Conservation (phyloP, 2,113 vertebrate species). For the Lycocorax pyrrhopterus region DNA sequence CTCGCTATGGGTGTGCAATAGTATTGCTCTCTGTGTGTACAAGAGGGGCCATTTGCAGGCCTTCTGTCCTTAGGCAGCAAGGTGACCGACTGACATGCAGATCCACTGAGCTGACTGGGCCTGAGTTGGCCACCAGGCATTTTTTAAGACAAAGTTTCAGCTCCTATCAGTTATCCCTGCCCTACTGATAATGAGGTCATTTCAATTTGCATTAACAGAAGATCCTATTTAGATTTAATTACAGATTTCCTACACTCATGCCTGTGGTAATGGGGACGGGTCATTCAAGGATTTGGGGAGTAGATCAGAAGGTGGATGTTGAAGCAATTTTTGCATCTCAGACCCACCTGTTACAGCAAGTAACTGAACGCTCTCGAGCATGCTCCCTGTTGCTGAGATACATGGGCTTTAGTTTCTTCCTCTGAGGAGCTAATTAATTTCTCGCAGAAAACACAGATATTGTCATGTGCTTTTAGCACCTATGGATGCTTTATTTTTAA, state of each 20-base stretch:
- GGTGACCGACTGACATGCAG: not conserved
- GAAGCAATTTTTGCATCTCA: not conserved
- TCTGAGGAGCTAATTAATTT: not conserved
- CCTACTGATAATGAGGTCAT: not conserved
- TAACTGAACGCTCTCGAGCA: not conserved
- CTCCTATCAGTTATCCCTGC: not conserved
- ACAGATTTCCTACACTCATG: not conserved
- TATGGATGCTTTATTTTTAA: not conserved
- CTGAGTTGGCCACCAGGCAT: not conserved
- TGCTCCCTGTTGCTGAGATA: not conserved
- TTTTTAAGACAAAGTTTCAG: not conserved
- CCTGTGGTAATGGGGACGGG: not conserved
- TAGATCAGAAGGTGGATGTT: not conserved
- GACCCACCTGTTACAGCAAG: not conserved
- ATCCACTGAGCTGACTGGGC: not conserved
- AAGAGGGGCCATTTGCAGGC: not conserved
- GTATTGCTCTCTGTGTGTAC: not conserved
- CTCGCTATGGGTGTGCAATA: not conserved
- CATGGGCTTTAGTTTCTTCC: not conserved
- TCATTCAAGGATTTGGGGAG: not conserved
- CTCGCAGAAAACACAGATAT: not conserved
- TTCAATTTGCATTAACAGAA: not conserved
- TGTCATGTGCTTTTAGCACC: not conserved
- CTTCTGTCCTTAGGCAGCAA: not conserved
- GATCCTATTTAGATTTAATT: constrained; percentile 22